These are phyloP conservation scores for Drosophila anomalata DNA, from an alignment of 2,888 invertebrate genomes.

Conservation along the genomic window DNA sequence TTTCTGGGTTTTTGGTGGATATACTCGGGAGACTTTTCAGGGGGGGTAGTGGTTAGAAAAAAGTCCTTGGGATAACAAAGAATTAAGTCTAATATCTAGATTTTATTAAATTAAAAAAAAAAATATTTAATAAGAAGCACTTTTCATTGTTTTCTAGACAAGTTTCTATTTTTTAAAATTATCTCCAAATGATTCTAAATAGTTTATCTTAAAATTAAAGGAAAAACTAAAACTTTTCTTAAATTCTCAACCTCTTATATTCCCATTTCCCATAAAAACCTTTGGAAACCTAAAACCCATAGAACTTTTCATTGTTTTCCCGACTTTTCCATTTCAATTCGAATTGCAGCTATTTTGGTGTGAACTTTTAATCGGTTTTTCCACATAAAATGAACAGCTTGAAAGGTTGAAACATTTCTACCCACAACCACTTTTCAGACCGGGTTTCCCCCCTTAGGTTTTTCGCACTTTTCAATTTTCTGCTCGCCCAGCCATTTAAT, in stretches of 20 bases:
- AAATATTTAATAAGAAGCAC: too few relatives aligned
- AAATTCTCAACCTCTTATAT: too few relatives aligned
- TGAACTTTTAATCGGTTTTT: background rate
- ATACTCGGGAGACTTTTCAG: too few relatives aligned
- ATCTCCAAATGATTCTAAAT: too few relatives aligned
- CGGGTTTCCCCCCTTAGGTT: background rate
- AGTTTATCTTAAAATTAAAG: too few relatives aligned
- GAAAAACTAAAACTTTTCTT: too few relatives aligned
- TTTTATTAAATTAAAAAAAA: too few relatives aligned
- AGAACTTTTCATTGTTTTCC: too few relatives aligned
- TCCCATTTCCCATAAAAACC: background rate
- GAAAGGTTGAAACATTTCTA: background rate
- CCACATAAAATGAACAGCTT: background rate
- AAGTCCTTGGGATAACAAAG: background rate
- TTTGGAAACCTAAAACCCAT: background rate
- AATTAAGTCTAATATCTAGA: too few relatives aligned
- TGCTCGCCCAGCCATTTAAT: constrained; percentile 16
- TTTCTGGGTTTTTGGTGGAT: background rate
- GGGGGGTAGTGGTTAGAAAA: too few relatives aligned
- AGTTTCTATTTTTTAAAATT: too few relatives aligned
- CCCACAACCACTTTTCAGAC: background rate
- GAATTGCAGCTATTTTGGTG: background rate
- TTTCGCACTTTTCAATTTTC: background rate
- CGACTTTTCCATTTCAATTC: background rate
- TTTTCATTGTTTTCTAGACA: too few relatives aligned